phyloP scores from a whole-genome alignment of 2,888 invertebrate species.

The Dioctria rufipes region DNA sequence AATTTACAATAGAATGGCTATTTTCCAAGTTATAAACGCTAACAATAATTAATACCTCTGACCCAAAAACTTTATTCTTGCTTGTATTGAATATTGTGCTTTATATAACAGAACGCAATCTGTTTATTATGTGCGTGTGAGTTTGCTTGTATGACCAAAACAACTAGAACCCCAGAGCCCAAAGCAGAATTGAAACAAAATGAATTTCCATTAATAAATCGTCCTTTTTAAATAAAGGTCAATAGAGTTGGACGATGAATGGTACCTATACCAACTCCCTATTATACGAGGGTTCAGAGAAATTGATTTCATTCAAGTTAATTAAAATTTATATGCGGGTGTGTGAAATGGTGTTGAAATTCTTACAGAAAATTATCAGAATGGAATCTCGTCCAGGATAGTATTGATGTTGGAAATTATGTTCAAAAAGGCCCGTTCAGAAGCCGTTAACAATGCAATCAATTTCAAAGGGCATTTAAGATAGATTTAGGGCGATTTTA shows the following conservation, averaged over 20 bases:
- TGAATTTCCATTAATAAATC: conserved; percentile 3
- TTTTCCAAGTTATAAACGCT: too few relatives aligned
- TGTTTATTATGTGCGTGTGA: not conserved
- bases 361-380: not conserved
- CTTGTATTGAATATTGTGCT: not conserved
- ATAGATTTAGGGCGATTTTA: too few relatives aligned
- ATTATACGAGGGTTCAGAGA: not conserved
- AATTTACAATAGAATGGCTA: too few relatives aligned
- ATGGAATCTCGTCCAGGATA: not conserved
- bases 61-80: not conserved
- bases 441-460: too few relatives aligned
- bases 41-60: not conserved
- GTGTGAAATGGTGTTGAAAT: not conserved
- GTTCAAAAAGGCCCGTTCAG: not conserved
- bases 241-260: not conserved
- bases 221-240: not conserved
- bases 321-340: not conserved
- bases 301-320: not conserved
- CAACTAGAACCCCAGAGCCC: not conserved
- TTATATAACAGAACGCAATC: not conserved
- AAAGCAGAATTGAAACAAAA: not conserved
- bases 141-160: not conserved
- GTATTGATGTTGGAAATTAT: not conserved
- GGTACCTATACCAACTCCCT: too few relatives aligned
- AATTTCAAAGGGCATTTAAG: too few relatives aligned